Conservation (phyloP, 2,113 vertebrate species). For the Symphodus melops region DNA sequence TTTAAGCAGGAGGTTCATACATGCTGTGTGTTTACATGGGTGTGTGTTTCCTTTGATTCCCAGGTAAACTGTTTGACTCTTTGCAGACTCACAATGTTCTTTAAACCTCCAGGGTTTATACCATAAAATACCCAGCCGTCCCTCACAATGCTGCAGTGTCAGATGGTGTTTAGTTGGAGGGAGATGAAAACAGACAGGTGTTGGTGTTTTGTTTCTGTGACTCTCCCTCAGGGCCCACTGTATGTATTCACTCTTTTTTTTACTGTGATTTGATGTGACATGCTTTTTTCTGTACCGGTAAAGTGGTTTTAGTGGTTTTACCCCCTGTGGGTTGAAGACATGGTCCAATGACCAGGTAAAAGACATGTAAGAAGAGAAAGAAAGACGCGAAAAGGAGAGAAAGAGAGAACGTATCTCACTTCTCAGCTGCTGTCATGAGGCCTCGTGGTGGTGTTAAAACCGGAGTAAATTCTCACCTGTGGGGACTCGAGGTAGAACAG, state of each 20-base stretch:
- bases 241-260: constrained; percentile 14
- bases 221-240: constrained; percentile 3
- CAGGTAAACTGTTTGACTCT: constrained; percentile 7
- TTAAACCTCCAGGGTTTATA: constrained; percentile 25
- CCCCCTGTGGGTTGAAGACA: not conserved
- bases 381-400: not conserved
- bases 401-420: not conserved
- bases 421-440: not conserved
- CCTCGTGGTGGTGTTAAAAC: not conserved
- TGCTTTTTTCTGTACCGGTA: constrained; percentile 13
- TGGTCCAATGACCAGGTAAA: constrained; percentile 13
- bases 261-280: constrained; percentile 20
- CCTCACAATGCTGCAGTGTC: constrained; percentile 6
- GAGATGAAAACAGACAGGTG: constrained; percentile 27
- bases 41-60: constrained; percentile 12
- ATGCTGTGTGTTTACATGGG: not conserved
- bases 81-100: constrained; percentile 12
- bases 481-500: not conserved
- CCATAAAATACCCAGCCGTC: constrained; percentile 9
- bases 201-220: constrained; percentile 29
- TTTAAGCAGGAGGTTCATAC: not conserved
- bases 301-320: constrained; percentile 30
- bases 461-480: constrained; percentile 4
- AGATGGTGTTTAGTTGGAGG: constrained; percentile 12
- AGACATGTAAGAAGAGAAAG: not conserved